Evolutionary conservation across 2,113 vertebrate species (phyloP), one percentile per base, ranked within the genome.

Genomic region (Opisthocomus hoazin): DNA sequence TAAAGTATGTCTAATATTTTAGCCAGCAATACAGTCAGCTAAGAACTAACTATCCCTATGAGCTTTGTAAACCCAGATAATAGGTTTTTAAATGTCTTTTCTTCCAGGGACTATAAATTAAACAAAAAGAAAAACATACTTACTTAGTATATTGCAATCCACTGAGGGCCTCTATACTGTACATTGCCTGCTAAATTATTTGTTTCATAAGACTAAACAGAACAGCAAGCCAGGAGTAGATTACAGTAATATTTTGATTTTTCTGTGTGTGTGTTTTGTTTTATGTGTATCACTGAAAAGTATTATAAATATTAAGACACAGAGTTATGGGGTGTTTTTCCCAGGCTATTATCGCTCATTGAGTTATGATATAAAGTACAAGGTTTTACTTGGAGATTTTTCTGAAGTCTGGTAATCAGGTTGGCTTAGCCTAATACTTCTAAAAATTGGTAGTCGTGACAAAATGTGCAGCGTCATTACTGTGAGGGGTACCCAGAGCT

Each of bases 51-150:
- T 69, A 73, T 84, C 90, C 94, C 94, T 92, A 26, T 70, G 95
- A 93, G 96, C 53, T 96, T 96, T 91, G 48, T 95, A 97, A 97
- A 96, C 46, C 82, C 80, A 95, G 69, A 88, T 84, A 96, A 68
- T 54, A 80, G 57, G 22, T 60, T 90, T 89, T 97, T 85, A 88
- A 87, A 74, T 80, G 60, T 58, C 36, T 45, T 83, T 94, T 69
- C 41, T 48, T 77, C 91, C 70, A 92, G 89, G 90, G 82, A 89
- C 65, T 85, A 69, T 96, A 97, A 97, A 97, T 95, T 96, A 96
- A 83, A 93, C 43, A 56, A 94, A 94, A 96, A 79, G 30, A 84
- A 91, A 97, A 96, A 95, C 64, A 57, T 84, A 83, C 58, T 95
- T 96, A 51, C 65, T 90, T 77, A 61, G 64, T 83, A 87, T 80